Evolutionary conservation across 2,797 vertebrate species (phyloP), one percentile per base, ranked within the genome.

Genomic region (Menidia menidia): DNA sequence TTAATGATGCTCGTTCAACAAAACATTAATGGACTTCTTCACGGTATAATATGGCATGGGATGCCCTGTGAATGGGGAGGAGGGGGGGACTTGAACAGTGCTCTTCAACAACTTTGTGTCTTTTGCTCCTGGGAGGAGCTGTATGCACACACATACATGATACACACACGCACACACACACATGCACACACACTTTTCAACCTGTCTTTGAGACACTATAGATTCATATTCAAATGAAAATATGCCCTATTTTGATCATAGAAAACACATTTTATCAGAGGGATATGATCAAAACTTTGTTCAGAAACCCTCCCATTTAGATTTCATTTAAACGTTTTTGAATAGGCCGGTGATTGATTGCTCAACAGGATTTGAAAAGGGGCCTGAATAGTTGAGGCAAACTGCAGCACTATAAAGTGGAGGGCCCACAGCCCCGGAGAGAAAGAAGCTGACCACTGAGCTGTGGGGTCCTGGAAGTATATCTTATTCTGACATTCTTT

Each of bases 1-100:
- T 98, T 97, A 98, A 98, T 96, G 95, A 96, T 92, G 95, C 94
- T 93, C 94, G 96, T 96, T 96, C 95, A 97, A 97, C 96, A 96
- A 97, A 96, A 96, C 95, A 95, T 96, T 97, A 97, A 97, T 96
- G 95, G 96, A 93, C 94, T 97, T 96, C 95, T 97, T 96, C 96
- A 97, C 95, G 95, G 93, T 96, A 95, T 95, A 95, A 96, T 96
- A 97, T 95, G 95, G 95, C 91, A 91, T 89, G 88, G 86, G 88
- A 92, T 89, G 89, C 68, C 67, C 51, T 45, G 69, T 87, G 92
- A 92, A 90, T 87, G 74, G 82, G 87, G 73, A 82, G 75, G 60
- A 39, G 35, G 35, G 65, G 74, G 51, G 57, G 54, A 69, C 84
- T 88, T 78, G 44, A 79, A 84, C 86, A 62, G 47, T 70, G 66